Percentiles rank a stretch among this genome's conserved stretches.
Conservation (phyloP, 2,888 invertebrate genomes). For the Xanthia togata region DNA sequence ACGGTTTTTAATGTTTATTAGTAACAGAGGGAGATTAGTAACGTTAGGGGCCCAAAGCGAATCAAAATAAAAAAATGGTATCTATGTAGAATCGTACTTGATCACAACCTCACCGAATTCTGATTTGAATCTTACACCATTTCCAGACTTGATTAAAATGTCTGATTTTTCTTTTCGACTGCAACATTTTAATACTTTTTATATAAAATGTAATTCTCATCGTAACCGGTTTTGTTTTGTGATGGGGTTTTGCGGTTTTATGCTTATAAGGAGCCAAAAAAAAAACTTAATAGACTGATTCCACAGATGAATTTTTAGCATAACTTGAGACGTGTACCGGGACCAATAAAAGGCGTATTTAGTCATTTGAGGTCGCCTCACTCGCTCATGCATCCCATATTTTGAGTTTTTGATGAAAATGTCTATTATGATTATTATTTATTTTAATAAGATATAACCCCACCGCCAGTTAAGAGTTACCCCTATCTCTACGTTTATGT, state of each 20-base stretch:
- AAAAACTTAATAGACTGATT: too few relatives aligned
- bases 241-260: neutral
- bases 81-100: neutral
- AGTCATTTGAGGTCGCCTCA: too few relatives aligned
- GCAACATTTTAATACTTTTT: conserved; percentile 4
- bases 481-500: too few relatives aligned
- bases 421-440: too few relatives aligned
- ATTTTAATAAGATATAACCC: too few relatives aligned
- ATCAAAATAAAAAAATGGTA: neutral
- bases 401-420: too few relatives aligned
- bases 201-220: neutral
- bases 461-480: too few relatives aligned
- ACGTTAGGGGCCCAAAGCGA: neutral
- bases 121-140: neutral
- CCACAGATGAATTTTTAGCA: neutral
- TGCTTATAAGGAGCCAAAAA: too few relatives aligned
- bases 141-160: conserved; percentile 6
- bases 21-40: neutral
- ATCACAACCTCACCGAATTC: neutral
- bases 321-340: neutral
- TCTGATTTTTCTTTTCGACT: neutral
- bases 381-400: too few relatives aligned
- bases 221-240: neutral
- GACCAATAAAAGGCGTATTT: too few relatives aligned
- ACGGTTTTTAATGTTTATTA: too few relatives aligned